Conservation (phyloP, 1,140 invertebrate genomes). For the Hycleus cichorii region DNA sequence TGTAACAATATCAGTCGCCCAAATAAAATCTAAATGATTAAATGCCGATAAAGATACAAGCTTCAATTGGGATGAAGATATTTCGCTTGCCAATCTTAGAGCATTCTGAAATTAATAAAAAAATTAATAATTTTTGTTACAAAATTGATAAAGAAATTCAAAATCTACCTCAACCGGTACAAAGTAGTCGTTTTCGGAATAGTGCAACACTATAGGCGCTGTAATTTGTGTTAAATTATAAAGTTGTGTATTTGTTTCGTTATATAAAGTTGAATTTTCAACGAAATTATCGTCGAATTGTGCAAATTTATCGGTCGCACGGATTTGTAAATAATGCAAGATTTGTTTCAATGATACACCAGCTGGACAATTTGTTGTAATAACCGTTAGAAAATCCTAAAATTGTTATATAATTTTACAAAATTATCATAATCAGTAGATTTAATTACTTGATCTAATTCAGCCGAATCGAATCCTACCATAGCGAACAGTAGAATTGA, state of each 20-base stretch:
- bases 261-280: slow-evolving; percentile 18
- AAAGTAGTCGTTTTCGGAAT: slow-evolving; percentile 26
- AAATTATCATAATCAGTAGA: slow-evolving; percentile 24
- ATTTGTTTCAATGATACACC: slow-evolving; percentile 15
- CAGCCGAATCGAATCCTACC: neutral
- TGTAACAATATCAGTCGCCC: too few species aligned
- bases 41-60: too few species aligned
- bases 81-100: slow-evolving; percentile 25
- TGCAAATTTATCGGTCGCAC: neutral
- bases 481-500: neutral
- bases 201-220: slow-evolving; percentile 18
- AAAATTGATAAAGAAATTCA: neutral
- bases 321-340: slow-evolving; percentile 15
- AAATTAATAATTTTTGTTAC: neutral
- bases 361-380: slow-evolving; percentile 8
- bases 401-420: slow-evolving; percentile 5
- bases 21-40: too few species aligned
- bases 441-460: slow-evolving; percentile 3
- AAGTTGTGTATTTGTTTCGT: slow-evolving; percentile 7
- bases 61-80: too few species aligned
- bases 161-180: slow-evolving; percentile 18
- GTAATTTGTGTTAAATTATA: slow-evolving; percentile 18
- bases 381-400: slow-evolving; percentile 3
- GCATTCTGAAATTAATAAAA: slow-evolving; percentile 16
- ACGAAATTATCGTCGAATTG: slow-evolving; percentile 50